These are phyloP conservation scores for Leptinotarsa defecta DNA, from an alignment of 1,140 invertebrate species.

Conservation along the genomic window DNA sequence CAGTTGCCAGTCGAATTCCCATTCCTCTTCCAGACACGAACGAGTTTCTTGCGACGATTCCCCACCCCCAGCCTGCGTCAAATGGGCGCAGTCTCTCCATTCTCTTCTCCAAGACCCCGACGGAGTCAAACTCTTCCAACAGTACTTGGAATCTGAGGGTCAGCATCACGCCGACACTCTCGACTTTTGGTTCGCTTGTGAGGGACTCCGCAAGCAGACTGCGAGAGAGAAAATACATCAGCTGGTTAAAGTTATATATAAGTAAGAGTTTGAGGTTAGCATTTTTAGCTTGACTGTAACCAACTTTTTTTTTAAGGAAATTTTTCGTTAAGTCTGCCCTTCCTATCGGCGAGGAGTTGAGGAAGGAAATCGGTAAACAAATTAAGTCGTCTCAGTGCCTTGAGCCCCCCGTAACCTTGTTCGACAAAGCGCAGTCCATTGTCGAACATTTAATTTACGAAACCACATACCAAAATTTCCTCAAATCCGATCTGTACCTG, in stretches of 20 bases:
- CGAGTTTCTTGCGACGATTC: slow-evolving; percentile 45
- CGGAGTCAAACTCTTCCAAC: slow-evolving; percentile 82
- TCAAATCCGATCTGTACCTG: slow-evolving; percentile 89
- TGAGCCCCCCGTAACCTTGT: slow-evolving; percentile 60
- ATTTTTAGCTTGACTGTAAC: background rate
- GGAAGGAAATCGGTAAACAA: slow-evolving; percentile 57
- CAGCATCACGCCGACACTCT: slow-evolving; percentile 76
- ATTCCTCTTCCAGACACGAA: slow-evolving; percentile 18
- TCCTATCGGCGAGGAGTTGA: slow-evolving; percentile 79
- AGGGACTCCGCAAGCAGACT: slow-evolving; percentile 81
- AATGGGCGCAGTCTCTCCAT: slow-evolving; percentile 84
- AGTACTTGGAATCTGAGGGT: slow-evolving; percentile 81
- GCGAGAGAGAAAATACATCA: slow-evolving; percentile 73
- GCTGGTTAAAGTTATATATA: slow-evolving; percentile 82
- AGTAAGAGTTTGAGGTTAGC: slow-evolving; percentile 57
- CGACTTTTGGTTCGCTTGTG: slow-evolving; percentile 90
- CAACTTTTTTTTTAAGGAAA: slow-evolving; percentile 57
- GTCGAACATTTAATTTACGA: slow-evolving; percentile 82
- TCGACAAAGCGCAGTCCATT: slow-evolving; percentile 72
- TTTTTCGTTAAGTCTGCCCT: slow-evolving; percentile 83
- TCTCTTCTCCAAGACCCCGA: slow-evolving; percentile 82
- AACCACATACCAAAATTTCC: slow-evolving; percentile 87
- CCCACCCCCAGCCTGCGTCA: slow-evolving; percentile 77
- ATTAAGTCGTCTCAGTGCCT: slow-evolving; percentile 50
- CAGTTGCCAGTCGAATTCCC: slow-evolving; percentile 26